These are phyloP conservation scores for Limnodromus scolopaceus DNA, from an alignment of 2,797 vertebrate species.

Conservation along the genomic window DNA sequence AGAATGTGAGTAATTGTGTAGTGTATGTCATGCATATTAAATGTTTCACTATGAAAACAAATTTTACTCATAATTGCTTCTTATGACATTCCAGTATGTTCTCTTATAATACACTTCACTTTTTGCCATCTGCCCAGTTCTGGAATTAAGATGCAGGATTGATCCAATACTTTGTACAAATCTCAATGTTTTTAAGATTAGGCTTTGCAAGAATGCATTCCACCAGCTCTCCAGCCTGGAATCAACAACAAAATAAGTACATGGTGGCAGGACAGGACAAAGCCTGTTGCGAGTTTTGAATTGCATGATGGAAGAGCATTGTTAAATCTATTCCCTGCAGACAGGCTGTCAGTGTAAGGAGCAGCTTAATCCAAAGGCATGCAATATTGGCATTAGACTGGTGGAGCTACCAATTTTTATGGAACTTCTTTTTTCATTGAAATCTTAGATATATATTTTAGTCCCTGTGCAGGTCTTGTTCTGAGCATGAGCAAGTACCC, in stretches of 20 bases:
- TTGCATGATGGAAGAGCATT: background rate
- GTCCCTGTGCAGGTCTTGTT: background rate
- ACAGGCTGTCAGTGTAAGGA: background rate
- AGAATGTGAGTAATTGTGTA: constrained; percentile 59
- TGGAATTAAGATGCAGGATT: background rate
- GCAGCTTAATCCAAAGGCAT: background rate
- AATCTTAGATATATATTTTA: background rate
- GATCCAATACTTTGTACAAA: background rate
- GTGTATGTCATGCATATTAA: constrained; percentile 54
- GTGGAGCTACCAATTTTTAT: background rate
- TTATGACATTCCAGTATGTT: constrained; percentile 44
- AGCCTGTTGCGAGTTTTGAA: constrained; percentile 34
- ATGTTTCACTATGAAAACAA: constrained; percentile 32
- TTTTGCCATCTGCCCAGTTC: constrained; percentile 12
- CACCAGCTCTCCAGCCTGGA: constrained; percentile 2
- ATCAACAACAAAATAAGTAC: background rate
- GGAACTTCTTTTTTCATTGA: background rate
- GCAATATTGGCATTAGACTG: background rate
- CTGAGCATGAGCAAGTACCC: background rate
- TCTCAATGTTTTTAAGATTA: constrained; percentile 30
- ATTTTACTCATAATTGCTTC: constrained; percentile 41
- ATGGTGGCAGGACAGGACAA: constrained; percentile 10
- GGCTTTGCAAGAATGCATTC: constrained; percentile 34
- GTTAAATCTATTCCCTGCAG: background rate
- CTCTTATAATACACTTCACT: background rate